Conservation (phyloP, 92 coral and sea anemone genomes). For the Hydrozoanthus gracilis region DNA sequence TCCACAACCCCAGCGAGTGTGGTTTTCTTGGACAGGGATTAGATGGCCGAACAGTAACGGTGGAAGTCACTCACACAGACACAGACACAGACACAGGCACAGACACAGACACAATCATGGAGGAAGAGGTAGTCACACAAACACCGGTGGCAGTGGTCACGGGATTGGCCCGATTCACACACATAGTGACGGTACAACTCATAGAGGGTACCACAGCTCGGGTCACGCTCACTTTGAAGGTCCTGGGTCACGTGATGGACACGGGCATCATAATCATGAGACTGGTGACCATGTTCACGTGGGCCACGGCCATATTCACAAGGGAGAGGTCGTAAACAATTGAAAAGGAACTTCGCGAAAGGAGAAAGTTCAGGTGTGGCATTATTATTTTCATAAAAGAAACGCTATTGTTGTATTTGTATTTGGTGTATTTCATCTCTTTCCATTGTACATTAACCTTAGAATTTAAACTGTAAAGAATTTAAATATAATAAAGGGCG, state of each 20-base stretch:
- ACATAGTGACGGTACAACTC: neutral
- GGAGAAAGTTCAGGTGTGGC: too few species aligned
- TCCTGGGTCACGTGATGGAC: neutral
- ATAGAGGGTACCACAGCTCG: neutral
- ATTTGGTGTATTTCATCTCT: too few species aligned
- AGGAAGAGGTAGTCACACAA: too few species aligned
- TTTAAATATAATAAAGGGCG: too few species aligned
- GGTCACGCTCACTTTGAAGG: neutral
- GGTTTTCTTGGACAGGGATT: neutral
- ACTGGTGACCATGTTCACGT: neutral
- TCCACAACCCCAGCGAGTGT: neutral
- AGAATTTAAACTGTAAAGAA: too few species aligned
- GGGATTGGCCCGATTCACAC: neutral
- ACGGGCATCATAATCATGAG: neutral
- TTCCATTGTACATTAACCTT: too few species aligned
- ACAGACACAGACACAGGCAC: too few species aligned
- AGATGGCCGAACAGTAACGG: neutral
- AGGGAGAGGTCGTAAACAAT: neutral
- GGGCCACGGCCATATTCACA: neutral
- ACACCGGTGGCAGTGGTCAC: neutral
- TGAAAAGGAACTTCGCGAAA: too few species aligned
- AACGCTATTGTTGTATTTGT: too few species aligned
- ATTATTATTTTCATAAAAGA: too few species aligned
- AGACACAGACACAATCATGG: too few species aligned
- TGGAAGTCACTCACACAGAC: neutral